phyloP scores from a whole-genome alignment of 2,888 invertebrate species.

The Andrena bicolor region DNA sequence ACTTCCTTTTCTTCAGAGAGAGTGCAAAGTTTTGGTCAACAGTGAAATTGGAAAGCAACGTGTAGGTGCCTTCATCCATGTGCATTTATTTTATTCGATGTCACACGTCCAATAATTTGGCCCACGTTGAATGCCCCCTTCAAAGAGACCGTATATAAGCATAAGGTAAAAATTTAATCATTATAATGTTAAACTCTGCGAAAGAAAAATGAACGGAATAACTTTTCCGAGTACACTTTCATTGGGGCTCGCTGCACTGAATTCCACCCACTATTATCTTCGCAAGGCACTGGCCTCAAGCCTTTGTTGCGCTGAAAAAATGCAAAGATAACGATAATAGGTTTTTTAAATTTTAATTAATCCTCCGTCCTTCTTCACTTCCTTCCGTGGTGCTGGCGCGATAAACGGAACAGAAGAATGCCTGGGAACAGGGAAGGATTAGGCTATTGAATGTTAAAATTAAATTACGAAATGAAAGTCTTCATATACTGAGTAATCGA shows the following conservation, averaged over 20 bases:
- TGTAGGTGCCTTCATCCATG: too few relatives aligned
- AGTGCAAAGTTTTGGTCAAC: too few relatives aligned
- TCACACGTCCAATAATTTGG: too few relatives aligned
- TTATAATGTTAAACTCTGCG: background rate
- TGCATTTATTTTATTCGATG: too few relatives aligned
- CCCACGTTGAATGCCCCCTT: too few relatives aligned
- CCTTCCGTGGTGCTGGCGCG: background rate
- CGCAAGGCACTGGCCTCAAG: background rate
- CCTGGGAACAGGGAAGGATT: conserved; percentile 16
- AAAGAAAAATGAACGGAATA: background rate
- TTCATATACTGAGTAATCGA: background rate
- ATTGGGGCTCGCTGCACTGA: background rate
- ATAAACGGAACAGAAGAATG: conserved; percentile 10
- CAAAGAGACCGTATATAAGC: too few relatives aligned
- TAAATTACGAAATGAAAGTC: background rate
- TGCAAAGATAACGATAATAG: conserved; percentile 44
- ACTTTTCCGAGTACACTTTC: background rate
- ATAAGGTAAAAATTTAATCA: too few relatives aligned
- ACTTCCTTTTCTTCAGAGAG: too few relatives aligned
- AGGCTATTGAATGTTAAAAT: background rate
- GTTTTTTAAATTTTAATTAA: conserved; percentile 53
- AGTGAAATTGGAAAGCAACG: too few relatives aligned
- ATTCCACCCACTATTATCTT: conserved; percentile 11
- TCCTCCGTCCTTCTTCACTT: background rate
- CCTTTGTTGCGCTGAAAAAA: conserved; percentile 31